phyloP scores from a whole-genome alignment of 2,888 invertebrate species.

The Tuta absoluta region DNA sequence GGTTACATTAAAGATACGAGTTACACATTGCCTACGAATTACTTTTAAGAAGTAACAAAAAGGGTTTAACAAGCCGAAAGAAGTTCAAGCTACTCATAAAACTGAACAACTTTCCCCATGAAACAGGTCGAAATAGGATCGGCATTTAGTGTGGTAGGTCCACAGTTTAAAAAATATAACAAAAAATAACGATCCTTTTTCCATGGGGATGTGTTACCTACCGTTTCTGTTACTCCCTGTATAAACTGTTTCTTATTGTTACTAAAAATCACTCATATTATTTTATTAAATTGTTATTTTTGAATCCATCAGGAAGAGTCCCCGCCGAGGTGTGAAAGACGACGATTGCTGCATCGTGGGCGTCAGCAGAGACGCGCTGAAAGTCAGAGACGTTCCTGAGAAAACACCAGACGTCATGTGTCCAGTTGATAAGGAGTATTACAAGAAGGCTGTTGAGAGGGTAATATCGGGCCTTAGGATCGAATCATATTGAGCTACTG shows the following conservation, averaged over 20 bases:
- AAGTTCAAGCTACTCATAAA: too few species aligned
- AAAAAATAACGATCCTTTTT: too few species aligned
- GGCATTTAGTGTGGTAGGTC: too few species aligned
- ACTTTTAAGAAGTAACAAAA: too few species aligned
- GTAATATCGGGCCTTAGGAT: slow-evolving; percentile 40
- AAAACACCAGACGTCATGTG: slow-evolving; percentile 60
- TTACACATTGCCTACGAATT: too few species aligned
- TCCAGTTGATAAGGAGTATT: slow-evolving; percentile 60
- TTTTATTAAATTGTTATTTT: too few species aligned
- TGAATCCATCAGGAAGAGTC: slow-evolving; percentile 55
- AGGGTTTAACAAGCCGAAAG: too few species aligned
- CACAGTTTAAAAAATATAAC: too few species aligned
- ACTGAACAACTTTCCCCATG: background rate
- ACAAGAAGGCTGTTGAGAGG: slow-evolving; percentile 64
- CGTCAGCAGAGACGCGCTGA: slow-evolving; percentile 58
- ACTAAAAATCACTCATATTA: too few species aligned
- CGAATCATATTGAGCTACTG: background rate
- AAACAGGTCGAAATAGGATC: slow-evolving; percentile 2
- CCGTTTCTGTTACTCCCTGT: background rate
- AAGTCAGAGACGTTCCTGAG: slow-evolving; percentile 47
- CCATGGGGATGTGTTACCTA: too few species aligned
- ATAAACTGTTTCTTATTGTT: background rate
- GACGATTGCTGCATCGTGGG: slow-evolving; percentile 71
- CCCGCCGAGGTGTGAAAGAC: slow-evolving; percentile 61
- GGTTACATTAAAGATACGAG: too few species aligned